Base-by-base conservation (phyloP, 2,797 vertebrate species). In the Eidolon dupreanum region DNA sequence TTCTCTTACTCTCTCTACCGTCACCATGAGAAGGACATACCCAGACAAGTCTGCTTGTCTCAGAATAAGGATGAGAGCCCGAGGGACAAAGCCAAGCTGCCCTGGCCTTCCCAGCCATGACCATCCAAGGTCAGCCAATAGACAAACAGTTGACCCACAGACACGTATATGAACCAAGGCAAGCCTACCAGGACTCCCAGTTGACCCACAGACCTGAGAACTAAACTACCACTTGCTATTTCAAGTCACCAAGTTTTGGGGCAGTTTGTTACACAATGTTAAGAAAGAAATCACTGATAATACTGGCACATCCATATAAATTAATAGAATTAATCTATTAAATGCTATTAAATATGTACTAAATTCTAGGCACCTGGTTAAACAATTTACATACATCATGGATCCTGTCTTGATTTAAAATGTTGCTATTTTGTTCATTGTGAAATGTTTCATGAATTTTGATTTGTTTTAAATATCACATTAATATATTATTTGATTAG, bases 401-500 rank as follows among this genome's bases (percentile, higher is more conserved):
- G 57, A 57, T 51, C 19, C 59, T 79, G 57, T 33, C 38, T 89
- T 74, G 31, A 82, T 81, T 88, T 96, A 63, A 85, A 93, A 95
- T 90, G 73, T 57, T 93, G 28, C 36, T 87, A 75, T 61, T 92
- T 83, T 93, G 43, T 53, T 95, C 38, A 61, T 41, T 16, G 7
- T 74, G 70, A 92, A 86, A 86, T 89, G 74, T 63, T 86, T 86
- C 41, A 43, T 73, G 94, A 73, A 68, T 43, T 92, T 68, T 84
- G 31, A 91, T 53, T 89, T 85, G 12, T 65, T 93, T 86, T 51
- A 92, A 93, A 73, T 75, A 74, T 53, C 16, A 10, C 71, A 78
- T 68, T 55, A 75, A 55, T 13, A 66, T 73, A 82, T 82, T 71
- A 77, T 95, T 90, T 59, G 51, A 74, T 75, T 87, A 68, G 20